Base-by-base conservation (phyloP, 2,888 invertebrate genomes). In the Neria commutata region DNA sequence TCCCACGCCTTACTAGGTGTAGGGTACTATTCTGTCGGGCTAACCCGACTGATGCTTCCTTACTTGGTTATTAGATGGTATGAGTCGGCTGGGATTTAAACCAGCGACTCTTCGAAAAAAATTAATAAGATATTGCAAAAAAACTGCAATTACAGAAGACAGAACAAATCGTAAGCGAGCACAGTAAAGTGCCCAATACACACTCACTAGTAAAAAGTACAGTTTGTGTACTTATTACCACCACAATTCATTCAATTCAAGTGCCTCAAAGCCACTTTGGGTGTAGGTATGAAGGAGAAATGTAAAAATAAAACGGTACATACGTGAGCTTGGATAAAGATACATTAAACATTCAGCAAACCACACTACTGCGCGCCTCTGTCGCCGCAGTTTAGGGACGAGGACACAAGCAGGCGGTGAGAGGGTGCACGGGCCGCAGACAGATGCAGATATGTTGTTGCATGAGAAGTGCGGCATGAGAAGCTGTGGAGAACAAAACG, bases 261-360 rank as follows among this genome's bases (percentile, higher is more conserved):
- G 46, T 46, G 46, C 21, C 46, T 48, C 48, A 24, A 48, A 24
- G 37, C 37, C 3, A 37, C 37, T 37, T 37, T 37, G n/a, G 37
- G 6, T 11, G 5, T 29, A 8, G 29, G 11, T 8, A 46, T 29
- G 11, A 29, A 5, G 5, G 29, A 29, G 29, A 29, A 46, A 17
- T 11, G 14, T 10, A 19, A 46, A 46, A 46, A 8, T 14, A 14
- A 42, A 16, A 21, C 14, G 23, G 8, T 21, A 46, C 17, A 8
- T 46, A 24, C 23, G 25, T 17, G 21, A 17, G 23, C 16, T 10
- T 10, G 19, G 23, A 48, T 25, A 24, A 48, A 48, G 6, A 48
- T 26, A 48, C 48, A 48, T 48, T 26, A 48, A 48, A 25, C 25
- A 48, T 48, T 48, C 48, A 48, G 24, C 48, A 48, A 48, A 48